These are phyloP conservation scores for Periophthalmus modestus DNA, from an alignment of 2,113 vertebrate species.

Conservation along the genomic window DNA sequence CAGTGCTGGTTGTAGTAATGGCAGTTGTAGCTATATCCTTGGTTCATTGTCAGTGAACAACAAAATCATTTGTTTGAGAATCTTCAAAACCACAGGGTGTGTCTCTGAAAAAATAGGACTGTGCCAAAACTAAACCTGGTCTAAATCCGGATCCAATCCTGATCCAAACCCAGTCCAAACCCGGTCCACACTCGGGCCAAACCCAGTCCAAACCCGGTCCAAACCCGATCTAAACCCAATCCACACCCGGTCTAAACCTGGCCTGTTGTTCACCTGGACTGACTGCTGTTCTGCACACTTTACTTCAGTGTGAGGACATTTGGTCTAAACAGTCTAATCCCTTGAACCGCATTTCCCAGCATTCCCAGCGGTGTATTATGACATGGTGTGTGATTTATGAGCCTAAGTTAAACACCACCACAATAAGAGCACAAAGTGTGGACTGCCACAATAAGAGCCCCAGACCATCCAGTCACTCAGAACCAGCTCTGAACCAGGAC, in stretches of 20 bases:
- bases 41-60: not conserved
- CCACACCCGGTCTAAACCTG: not conserved
- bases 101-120: not conserved
- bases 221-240: not conserved
- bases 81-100: too few species aligned
- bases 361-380: constrained; percentile 22
- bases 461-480: not conserved
- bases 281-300: not conserved
- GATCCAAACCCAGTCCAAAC: constrained; percentile 1
- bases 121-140: not conserved
- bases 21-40: not conserved
- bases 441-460: not conserved
- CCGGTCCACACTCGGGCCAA: not conserved
- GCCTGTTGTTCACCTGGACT: not conserved
- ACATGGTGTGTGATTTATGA: constrained; percentile 36
- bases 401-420: constrained; percentile 36
- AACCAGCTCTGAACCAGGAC: too few species aligned
- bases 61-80: too few species aligned
- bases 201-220: not conserved
- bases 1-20: not conserved
- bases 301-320: constrained; percentile 3
- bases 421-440: constrained; percentile 18
- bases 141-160: not conserved
- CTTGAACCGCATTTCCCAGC: constrained; percentile 12
- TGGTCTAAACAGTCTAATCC: constrained; percentile 9